phyloP scores from a whole-genome alignment of 2,888 invertebrate species.

The Loripinus fragilis region DNA sequence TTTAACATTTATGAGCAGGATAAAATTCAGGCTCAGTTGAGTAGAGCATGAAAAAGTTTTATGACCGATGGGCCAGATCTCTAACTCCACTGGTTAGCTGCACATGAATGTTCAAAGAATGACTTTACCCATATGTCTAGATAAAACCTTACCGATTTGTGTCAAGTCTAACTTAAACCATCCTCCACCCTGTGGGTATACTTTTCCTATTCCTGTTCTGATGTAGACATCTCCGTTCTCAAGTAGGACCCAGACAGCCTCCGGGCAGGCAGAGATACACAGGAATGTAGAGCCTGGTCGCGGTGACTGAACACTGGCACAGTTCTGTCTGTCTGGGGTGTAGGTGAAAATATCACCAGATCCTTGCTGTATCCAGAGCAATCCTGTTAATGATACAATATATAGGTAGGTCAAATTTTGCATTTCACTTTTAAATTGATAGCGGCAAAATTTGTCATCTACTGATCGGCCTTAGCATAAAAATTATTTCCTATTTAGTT shows the following conservation, averaged over 20 bases:
- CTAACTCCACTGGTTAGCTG: too few relatives aligned
- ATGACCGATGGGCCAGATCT: too few relatives aligned
- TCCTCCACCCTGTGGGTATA: slow-evolving; percentile 82
- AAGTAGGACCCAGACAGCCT: slow-evolving; percentile 84
- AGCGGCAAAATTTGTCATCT: too few relatives aligned
- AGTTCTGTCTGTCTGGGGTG: slow-evolving; percentile 69
- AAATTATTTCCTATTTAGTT: too few relatives aligned
- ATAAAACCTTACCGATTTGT: slow-evolving; percentile 83
- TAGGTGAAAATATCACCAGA: slow-evolving; percentile 83
- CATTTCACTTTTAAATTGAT: too few relatives aligned
- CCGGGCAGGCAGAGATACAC: slow-evolving; percentile 82
- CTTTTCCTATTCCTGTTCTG: slow-evolving; percentile 83
- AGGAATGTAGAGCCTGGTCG: slow-evolving; percentile 56
- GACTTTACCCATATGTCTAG: too few relatives aligned
- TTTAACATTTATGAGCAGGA: too few relatives aligned
- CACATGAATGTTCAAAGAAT: too few relatives aligned
- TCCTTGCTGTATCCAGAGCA: slow-evolving; percentile 83
- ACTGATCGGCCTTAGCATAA: too few relatives aligned
- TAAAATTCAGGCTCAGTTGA: too few relatives aligned
- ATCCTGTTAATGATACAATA: slow-evolving; percentile 73
- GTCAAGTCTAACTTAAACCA: slow-evolving; percentile 84
- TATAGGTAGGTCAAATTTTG: too few relatives aligned
- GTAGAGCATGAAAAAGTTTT: too few relatives aligned
- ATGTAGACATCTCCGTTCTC: slow-evolving; percentile 83
- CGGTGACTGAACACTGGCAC: slow-evolving; percentile 59